Evolutionary conservation across 1,140 invertebrate genomes (phyloP).

Genomic region (Oncopodura yosiiana): DNA sequence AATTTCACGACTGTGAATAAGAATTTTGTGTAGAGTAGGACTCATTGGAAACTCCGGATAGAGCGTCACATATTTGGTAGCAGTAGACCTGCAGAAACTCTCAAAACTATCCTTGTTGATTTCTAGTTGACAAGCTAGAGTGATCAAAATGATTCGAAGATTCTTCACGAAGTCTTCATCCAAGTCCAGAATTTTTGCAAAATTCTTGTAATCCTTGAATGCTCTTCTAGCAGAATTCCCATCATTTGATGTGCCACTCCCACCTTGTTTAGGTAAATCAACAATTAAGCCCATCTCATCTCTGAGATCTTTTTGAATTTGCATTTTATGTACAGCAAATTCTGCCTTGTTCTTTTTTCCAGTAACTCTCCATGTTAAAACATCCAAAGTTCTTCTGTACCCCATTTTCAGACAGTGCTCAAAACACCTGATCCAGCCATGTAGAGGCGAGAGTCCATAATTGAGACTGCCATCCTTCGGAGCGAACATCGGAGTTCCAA

Average conservation of each 20-base stretch:
- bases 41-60: conserved; percentile 23
- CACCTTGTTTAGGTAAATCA: conserved; percentile 8
- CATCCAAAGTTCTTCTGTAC: conserved; percentile 14
- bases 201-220: conserved; percentile 4
- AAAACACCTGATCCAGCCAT: conserved; percentile 24
- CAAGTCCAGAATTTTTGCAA: conserved; percentile 14
- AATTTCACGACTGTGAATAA: conserved; percentile 21
- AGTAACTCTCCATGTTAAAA: conserved; percentile 8
- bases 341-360: conserved; percentile 1
- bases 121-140: not conserved
- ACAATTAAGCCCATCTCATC: conserved; percentile 11
- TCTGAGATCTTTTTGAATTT: conserved; percentile 5
- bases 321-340: conserved; percentile 1
- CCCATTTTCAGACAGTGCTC: conserved; percentile 24
- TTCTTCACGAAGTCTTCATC: conserved; percentile 7
- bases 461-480: not conserved
- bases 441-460: conserved; percentile 24
- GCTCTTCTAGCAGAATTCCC: conserved; percentile 29
- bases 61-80: not conserved
- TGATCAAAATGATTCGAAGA: conserved; percentile 12
- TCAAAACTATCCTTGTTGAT: conserved; percentile 14
- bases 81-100: not conserved
- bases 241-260: conserved; percentile 23
- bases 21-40: conserved; percentile 21
- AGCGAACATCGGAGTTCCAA: not conserved